Percentiles rank a stretch among this genome's conserved stretches.
phyloP scores from a whole-genome alignment of 2,888 invertebrate species.

The Gandaritis pyraliata region DNA sequence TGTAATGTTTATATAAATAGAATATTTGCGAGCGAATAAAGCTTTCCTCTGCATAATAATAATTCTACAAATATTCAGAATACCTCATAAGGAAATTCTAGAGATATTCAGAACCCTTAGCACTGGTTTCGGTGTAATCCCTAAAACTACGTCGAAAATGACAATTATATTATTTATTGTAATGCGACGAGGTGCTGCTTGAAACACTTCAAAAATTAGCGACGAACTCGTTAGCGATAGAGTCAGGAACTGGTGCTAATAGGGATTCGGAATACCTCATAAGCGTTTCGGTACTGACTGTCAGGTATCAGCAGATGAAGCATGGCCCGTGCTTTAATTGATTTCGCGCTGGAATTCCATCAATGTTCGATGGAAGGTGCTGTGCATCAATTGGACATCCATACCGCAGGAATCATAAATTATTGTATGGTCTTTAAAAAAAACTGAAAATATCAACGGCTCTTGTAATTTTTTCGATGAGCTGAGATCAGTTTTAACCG shows the following conservation, averaged over 20 bases:
- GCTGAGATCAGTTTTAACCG: too few species aligned
- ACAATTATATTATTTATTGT: neutral
- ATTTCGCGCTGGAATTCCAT: constrained; percentile 36
- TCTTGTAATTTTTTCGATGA: too few species aligned
- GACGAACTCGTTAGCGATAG: neutral
- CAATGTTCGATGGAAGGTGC: constrained; percentile 22
- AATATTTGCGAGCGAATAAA: constrained; percentile 3
- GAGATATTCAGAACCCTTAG: neutral
- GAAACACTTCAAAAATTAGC: neutral
- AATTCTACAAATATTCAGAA: constrained; percentile 4
- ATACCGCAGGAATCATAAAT: constrained; percentile 8
- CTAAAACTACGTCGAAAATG: neutral
- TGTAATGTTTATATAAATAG: neutral
- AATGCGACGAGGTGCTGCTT: neutral
- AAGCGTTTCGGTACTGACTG: constrained; percentile 10
- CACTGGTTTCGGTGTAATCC: neutral
- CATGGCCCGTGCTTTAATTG: constrained; percentile 33
- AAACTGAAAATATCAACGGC: too few species aligned
- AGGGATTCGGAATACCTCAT: constrained; percentile 8
- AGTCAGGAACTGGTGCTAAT: constrained; percentile 1
- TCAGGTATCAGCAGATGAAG: constrained; percentile 15
- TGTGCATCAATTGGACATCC: constrained; percentile 22
- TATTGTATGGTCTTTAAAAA: too few species aligned
- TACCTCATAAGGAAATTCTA: constrained; percentile 8
- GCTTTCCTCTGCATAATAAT: constrained; percentile 7